phyloP scores from a whole-genome alignment of 2,888 invertebrate species.

The Cephus nigrinus region DNA sequence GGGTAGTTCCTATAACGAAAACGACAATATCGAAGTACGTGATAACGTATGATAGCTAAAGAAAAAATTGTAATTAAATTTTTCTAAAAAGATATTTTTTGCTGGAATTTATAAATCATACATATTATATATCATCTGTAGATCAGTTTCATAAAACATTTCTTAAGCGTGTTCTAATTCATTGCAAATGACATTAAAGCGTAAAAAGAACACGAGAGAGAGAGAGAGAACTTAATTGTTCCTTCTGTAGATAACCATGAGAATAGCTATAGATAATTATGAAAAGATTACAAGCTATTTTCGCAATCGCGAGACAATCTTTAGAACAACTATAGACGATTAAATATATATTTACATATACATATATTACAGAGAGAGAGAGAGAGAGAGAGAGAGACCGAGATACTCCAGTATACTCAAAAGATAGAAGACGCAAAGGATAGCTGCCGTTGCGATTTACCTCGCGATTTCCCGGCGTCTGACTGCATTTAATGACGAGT shows the following conservation, averaged over 20 bases:
- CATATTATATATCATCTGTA: no score
- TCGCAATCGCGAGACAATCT: neutral
- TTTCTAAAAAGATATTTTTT: neutral
- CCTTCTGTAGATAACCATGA: conserved; percentile 50
- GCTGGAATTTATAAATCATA: neutral
- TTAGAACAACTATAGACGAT: neutral
- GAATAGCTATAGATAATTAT: conserved; percentile 45
- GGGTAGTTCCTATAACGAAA: neutral
- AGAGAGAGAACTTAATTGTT: conserved; percentile 35
- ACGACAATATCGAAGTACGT: neutral
- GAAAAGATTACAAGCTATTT: conserved; percentile 44
- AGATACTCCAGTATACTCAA: conserved; percentile 1
- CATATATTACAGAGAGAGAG: no score
- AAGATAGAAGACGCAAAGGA: conserved; percentile 17
- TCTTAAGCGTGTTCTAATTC: neutral
- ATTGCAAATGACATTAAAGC: neutral
- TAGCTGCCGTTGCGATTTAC: conserved; percentile 24
- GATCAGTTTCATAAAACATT: neutral
- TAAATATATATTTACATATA: neutral
- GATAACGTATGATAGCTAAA: no score
- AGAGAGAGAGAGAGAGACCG: neutral
- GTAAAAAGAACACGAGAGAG: neutral
- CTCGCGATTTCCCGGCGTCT: conserved; percentile 40
- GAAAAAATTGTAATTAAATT: neutral
- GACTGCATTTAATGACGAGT: conserved; percentile 52